Conservation (phyloP, 2,888 invertebrate genomes). For the Endomychus coccineus region DNA sequence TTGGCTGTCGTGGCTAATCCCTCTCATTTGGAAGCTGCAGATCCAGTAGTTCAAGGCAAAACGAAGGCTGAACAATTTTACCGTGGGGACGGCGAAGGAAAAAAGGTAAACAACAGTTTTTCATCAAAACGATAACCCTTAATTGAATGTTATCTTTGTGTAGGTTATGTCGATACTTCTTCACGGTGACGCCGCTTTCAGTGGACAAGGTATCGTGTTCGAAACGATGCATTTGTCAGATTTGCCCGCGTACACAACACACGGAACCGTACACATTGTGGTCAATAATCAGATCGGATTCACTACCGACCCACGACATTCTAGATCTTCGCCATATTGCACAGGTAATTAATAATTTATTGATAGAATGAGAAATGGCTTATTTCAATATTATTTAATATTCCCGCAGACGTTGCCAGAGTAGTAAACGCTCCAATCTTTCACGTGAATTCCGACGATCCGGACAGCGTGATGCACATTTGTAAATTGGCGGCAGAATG, state of each 20-base stretch:
- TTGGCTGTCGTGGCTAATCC: slow-evolving; percentile 89
- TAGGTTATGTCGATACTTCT: slow-evolving; percentile 55
- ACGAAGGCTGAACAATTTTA: slow-evolving; percentile 82
- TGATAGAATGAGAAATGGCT: neutral
- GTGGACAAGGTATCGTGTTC: slow-evolving; percentile 61
- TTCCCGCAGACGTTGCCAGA: slow-evolving; percentile 56
- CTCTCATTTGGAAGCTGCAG: slow-evolving; percentile 87
- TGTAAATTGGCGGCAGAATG: slow-evolving; percentile 86
- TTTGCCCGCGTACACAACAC: slow-evolving; percentile 57
- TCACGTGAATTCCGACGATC: slow-evolving; percentile 92
- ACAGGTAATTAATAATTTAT: slow-evolving; percentile 46
- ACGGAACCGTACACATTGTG: slow-evolving; percentile 58
- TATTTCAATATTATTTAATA: neutral
- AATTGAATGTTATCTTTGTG: slow-evolving; percentile 17
- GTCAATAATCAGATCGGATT: slow-evolving; percentile 81
- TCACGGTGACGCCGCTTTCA: slow-evolving; percentile 61
- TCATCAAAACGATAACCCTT: slow-evolving; percentile 19
- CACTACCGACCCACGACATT: slow-evolving; percentile 82
- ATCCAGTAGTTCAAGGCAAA: slow-evolving; percentile 83
- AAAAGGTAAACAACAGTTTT: slow-evolving; percentile 43
- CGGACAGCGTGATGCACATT: slow-evolving; percentile 84
- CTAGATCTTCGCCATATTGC: slow-evolving; percentile 48
- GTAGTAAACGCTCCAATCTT: slow-evolving; percentile 88
- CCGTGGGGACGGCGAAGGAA: slow-evolving; percentile 66
- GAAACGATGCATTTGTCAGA: slow-evolving; percentile 57